Conservation (phyloP, 1,140 invertebrate genomes). For the Aethina tumida region DNA sequence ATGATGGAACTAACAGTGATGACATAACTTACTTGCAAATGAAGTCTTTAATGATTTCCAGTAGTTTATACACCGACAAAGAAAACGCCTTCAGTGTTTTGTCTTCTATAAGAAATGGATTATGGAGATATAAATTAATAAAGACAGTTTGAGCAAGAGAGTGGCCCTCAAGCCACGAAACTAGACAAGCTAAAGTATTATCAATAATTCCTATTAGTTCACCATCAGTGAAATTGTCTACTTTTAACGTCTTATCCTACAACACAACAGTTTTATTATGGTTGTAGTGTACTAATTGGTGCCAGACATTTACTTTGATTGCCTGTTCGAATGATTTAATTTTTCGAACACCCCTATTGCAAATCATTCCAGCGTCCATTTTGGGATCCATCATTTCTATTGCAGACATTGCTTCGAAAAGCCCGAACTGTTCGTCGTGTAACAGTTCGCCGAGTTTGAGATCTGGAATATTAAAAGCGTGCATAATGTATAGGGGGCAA, state of each 20-base stretch:
- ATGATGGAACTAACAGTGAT: slow-evolving; percentile 4
- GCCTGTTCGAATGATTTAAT: slow-evolving; percentile 83
- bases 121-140: slow-evolving; percentile 91
- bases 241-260: slow-evolving; percentile 66
- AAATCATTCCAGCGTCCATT: slow-evolving; percentile 98
- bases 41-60: slow-evolving; percentile 84
- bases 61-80: slow-evolving; percentile 79
- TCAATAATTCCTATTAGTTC: slow-evolving; percentile 88
- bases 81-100: slow-evolving; percentile 77
- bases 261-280: slow-evolving; percentile 18
- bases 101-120: slow-evolving; percentile 77
- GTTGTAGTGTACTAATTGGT: slow-evolving; percentile 1
- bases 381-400: slow-evolving; percentile 99
- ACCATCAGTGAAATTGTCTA: slow-evolving; percentile 58
- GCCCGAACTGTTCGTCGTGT: slow-evolving; percentile 78
- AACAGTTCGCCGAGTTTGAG: slow-evolving; percentile 78
- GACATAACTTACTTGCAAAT: slow-evolving; percentile 60
- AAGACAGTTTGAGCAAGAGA: slow-evolving; percentile 95
- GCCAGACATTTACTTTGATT: slow-evolving; percentile 51
- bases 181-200: slow-evolving; percentile 82
- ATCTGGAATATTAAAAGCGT: slow-evolving; percentile 53
- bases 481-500: too few relatives aligned
- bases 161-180: slow-evolving; percentile 91
- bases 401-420: slow-evolving; percentile 98
- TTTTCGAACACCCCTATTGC: slow-evolving; percentile 76